Evolutionary conservation across 2,797 vertebrate genomes (phyloP).

Genomic region (Decapterus maruadsi): DNA sequence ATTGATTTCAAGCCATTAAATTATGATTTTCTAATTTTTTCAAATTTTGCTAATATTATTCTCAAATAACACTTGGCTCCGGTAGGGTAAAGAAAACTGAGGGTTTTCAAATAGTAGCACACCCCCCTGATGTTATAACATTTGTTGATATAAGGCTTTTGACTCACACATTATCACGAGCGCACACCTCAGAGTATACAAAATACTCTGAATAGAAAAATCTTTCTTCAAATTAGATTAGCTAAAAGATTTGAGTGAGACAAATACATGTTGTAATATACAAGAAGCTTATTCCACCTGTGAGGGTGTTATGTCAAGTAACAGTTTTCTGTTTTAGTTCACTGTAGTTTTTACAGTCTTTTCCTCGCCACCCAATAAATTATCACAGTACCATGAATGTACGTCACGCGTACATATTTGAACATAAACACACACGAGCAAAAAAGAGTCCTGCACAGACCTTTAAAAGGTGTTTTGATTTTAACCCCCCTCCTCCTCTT

Average conservation of each 20-base stretch:
- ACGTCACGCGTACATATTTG: conserved; percentile 66
- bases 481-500: conserved; percentile 22
- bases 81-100: conserved; percentile 20
- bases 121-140: conserved; percentile 49
- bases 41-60: conserved; percentile 11
- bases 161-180: conserved; percentile 59
- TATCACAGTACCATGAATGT: conserved; percentile 86
- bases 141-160: conserved; percentile 58
- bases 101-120: conserved; percentile 48
- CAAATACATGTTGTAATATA: conserved; percentile 76
- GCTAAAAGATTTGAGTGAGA: conserved; percentile 72
- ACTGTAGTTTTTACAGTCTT: conserved; percentile 64
- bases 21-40: neutral
- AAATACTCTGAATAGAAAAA: conserved; percentile 75
- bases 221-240: conserved; percentile 66
- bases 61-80: conserved; percentile 49
- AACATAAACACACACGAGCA: conserved; percentile 64
- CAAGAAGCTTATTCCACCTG: conserved; percentile 81
- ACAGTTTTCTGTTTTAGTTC: conserved; percentile 79
- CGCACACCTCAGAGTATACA: conserved; percentile 73
- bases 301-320: conserved; percentile 84
- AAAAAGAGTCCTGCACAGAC: conserved; percentile 39
- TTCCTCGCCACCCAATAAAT: conserved; percentile 84
- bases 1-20: conserved; percentile 37
- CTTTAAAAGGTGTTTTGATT: conserved; percentile 67